Evolutionary conservation across 2,797 vertebrate species (phyloP).

Genomic region (Semotilus atromaculatus): DNA sequence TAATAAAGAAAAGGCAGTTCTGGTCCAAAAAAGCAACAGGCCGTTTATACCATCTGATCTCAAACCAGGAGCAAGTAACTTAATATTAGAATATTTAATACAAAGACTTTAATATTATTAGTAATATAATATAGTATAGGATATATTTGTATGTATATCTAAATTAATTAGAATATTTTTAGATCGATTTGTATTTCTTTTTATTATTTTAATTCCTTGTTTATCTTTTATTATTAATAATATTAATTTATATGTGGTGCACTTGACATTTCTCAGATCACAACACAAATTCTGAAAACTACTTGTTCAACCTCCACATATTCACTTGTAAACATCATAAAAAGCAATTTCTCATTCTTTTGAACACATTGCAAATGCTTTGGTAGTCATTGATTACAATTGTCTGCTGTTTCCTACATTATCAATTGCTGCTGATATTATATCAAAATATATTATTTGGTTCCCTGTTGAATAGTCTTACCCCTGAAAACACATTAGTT

Average conservation of each 20-base stretch:
- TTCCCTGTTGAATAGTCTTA: neutral
- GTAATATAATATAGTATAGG: neutral
- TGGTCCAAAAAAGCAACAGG: neutral
- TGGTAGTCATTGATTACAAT: too few relatives aligned
- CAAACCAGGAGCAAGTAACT: neutral
- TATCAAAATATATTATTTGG: neutral
- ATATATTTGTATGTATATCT: too few relatives aligned
- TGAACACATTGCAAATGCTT: too few relatives aligned
- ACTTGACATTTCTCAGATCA: too few relatives aligned
- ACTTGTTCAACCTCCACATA: too few relatives aligned
- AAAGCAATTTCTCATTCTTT: too few relatives aligned
- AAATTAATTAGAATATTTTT: too few relatives aligned
- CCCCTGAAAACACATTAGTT: neutral
- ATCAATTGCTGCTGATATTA: neutral
- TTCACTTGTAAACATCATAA: too few relatives aligned
- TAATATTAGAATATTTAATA: too few relatives aligned
- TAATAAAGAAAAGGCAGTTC: neutral
- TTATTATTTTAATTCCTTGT: neutral
- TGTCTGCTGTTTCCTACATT: conserved; percentile 1
- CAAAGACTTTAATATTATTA: neutral
- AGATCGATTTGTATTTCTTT: too few relatives aligned
- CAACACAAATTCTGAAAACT: too few relatives aligned
- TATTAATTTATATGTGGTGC: neutral
- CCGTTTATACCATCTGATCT: neutral
- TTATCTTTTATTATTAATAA: neutral